Percentiles rank a stretch among this genome's conserved stretches.
phyloP scores from a whole-genome alignment of 2,113 vertebrate species.

The Semnornis frantzii region DNA sequence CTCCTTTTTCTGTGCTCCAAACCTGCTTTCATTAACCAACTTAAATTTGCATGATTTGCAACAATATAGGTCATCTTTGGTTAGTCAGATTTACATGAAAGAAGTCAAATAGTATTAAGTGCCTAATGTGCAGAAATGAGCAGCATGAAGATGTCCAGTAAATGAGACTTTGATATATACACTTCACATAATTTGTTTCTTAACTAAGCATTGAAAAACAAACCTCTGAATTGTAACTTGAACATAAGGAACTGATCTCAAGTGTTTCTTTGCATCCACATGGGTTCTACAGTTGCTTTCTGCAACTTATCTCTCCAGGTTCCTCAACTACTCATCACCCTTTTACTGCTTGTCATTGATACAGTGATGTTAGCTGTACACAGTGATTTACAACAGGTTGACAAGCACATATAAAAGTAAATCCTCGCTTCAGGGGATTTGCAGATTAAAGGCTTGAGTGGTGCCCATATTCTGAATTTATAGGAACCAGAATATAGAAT shows the following conservation, averaged over 20 bases:
- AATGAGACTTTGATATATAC: background rate
- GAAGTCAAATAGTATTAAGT: background rate
- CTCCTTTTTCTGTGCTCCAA: background rate
- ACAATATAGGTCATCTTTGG: background rate
- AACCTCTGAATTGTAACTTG: background rate
- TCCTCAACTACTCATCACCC: background rate
- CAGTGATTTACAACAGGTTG: background rate
- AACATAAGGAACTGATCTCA: background rate
- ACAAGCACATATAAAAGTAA: background rate
- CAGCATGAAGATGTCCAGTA: background rate
- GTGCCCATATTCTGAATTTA: background rate
- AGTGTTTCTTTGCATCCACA: background rate
- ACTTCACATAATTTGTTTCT: background rate
- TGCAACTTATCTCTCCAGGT: background rate
- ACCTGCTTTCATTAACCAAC: background rate
- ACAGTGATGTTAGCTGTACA: background rate
- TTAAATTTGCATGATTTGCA: background rate
- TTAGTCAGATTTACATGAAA: conserved; percentile 1
- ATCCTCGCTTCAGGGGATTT: background rate
- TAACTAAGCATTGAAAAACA: background rate
- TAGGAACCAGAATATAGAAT: background rate
- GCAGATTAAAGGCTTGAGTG: background rate
- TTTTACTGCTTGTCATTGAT: background rate
- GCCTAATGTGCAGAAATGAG: background rate
- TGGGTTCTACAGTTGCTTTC: background rate